Percentiles rank a stretch among this genome's conserved stretches.
Conservation (phyloP, 2,888 invertebrate species). For the Nomada ferruginata region DNA sequence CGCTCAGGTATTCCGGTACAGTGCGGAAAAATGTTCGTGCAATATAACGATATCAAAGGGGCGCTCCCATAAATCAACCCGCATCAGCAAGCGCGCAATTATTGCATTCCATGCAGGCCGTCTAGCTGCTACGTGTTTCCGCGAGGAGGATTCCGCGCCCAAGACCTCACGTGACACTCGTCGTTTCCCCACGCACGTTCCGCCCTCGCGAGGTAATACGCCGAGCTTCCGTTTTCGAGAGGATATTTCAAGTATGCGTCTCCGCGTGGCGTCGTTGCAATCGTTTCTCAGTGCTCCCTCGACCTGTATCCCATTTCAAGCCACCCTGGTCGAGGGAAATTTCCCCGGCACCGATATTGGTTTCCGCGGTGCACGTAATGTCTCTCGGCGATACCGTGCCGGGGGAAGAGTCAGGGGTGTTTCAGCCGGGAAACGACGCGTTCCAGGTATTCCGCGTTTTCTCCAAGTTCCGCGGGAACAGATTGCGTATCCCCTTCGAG, state of each 20-base stretch:
- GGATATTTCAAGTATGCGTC: constrained; percentile 65
- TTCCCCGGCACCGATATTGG: constrained; percentile 71
- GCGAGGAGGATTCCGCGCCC: not conserved
- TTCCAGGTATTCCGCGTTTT: constrained; percentile 64
- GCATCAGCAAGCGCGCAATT: constrained; percentile 10
- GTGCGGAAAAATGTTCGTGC: too few species aligned
- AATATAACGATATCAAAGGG: too few species aligned
- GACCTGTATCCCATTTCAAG: constrained; percentile 4
- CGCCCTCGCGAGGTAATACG: constrained; percentile 8
- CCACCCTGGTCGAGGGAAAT: constrained; percentile 52
- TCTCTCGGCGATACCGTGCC: constrained; percentile 62
- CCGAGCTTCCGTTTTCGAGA: constrained; percentile 29
- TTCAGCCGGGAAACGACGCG: constrained; percentile 56
- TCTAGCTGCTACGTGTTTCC: not conserved
- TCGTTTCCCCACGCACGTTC: constrained; percentile 28
- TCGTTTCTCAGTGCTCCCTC: not conserved
- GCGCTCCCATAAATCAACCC: not conserved
- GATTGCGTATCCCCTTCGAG: constrained; percentile 61
- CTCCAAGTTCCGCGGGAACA: constrained; percentile 63
- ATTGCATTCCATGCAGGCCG: constrained; percentile 37
- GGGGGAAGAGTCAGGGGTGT: constrained; percentile 34
- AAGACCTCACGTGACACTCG: constrained; percentile 5
- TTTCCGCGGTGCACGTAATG: constrained; percentile 69
- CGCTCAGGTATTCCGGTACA: too few species aligned
- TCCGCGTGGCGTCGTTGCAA: constrained; percentile 4